phyloP scores from a whole-genome alignment of 2,888 invertebrate genomes.

The Hydroisotoma schaefferi region DNA sequence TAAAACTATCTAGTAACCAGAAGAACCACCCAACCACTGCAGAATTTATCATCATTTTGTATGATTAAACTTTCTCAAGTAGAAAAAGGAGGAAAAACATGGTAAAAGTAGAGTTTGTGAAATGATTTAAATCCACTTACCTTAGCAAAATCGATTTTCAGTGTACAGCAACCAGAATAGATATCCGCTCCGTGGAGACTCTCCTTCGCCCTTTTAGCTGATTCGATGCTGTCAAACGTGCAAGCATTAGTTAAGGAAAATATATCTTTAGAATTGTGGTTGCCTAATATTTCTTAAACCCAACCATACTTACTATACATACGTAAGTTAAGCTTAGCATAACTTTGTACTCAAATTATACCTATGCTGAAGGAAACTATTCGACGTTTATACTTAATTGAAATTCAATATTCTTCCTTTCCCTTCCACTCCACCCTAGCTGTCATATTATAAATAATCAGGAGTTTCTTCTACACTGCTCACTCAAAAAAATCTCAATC shows the following conservation, averaged over 20 bases:
- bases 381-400: too few relatives aligned
- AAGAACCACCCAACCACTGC: too few relatives aligned
- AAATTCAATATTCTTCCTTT: too few relatives aligned
- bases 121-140: constrained; percentile 59
- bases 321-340: too few relatives aligned
- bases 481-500: too few relatives aligned
- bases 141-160: constrained; percentile 99
- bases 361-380: too few relatives aligned
- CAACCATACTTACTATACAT: constrained; percentile 4
- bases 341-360: too few relatives aligned
- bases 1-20: too few relatives aligned
- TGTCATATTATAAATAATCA: too few relatives aligned
- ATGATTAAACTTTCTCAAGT: constrained; percentile 9
- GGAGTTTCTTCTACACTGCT: too few relatives aligned
- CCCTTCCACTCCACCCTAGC: too few relatives aligned
- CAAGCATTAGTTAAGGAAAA: constrained; percentile 62
- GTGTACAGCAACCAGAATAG: constrained; percentile 97
- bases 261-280: constrained; percentile 9
- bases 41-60: constrained; percentile 9
- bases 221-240: constrained; percentile 89
- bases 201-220: constrained; percentile 90
- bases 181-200: constrained; percentile 97
- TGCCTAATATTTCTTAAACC: constrained; percentile 1
- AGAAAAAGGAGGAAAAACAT: constrained; percentile 10
- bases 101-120: too few relatives aligned